Evolutionary conservation across 1,140 invertebrate genomes (phyloP).

Genomic region (Vollenhovia emeryi): DNA sequence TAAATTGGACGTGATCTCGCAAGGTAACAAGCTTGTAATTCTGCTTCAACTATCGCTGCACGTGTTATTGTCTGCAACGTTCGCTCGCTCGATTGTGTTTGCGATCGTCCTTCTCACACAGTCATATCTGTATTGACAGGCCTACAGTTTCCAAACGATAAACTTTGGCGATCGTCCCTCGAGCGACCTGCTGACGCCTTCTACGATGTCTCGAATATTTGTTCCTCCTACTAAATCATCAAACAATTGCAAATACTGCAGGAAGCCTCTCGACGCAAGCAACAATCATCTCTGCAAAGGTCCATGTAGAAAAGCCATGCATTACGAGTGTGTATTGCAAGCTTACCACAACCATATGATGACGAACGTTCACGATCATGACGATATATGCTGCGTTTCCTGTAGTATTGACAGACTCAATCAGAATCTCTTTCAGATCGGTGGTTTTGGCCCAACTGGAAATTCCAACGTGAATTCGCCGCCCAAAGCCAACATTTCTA

Average conservation of each 20-base stretch:
- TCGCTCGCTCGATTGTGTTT: not conserved
- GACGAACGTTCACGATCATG: no score
- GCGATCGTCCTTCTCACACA: not conserved
- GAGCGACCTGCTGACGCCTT: not conserved
- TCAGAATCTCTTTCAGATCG: no score
- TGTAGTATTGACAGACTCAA: no score
- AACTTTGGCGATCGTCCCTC: not conserved
- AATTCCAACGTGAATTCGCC: no score
- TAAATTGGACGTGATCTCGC: not conserved
- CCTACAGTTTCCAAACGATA: not conserved
- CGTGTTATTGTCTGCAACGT: not conserved
- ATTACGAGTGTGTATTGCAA: not conserved
- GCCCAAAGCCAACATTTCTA: no score
- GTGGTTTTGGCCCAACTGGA: no score
- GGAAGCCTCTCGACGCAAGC: no score
- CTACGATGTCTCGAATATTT: no score
- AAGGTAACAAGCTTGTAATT: constrained; percentile 6
- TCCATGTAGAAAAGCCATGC: not conserved
- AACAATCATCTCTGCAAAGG: not conserved
- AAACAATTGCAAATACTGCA: not conserved
- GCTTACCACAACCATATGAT: not conserved
- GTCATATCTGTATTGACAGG: not conserved
- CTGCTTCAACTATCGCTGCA: not conserved
- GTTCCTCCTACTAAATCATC: not conserved
- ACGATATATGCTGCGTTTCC: no score